Conservation (phyloP, 2,113 vertebrate genomes). For the Cottus gobio region DNA sequence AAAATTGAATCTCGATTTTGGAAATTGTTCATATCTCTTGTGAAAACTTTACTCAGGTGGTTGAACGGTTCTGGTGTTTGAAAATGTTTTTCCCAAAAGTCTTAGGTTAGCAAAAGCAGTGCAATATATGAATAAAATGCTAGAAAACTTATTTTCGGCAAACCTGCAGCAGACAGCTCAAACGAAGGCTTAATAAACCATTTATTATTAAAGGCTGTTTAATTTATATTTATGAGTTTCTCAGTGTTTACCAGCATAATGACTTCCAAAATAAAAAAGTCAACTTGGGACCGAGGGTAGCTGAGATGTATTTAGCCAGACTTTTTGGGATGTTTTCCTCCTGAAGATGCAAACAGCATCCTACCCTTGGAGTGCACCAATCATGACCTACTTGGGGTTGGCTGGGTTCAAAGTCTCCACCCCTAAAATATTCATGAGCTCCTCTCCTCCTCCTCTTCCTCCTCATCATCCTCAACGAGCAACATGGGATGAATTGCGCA, state of each 20-base stretch:
- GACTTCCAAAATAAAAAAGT: conserved; percentile 44
- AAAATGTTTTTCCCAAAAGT: no score
- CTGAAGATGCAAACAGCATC: conserved; percentile 69
- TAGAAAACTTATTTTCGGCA: no score
- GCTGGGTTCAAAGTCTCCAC: conserved; percentile 75
- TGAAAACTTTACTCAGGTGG: no score
- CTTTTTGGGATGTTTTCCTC: conserved; percentile 63
- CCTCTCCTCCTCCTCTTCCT: conserved; percentile 49
- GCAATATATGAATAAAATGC: no score
- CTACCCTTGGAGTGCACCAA: conserved; percentile 66
- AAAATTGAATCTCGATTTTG: no score
- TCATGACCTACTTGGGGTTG: conserved; percentile 78
- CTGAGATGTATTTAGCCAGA: conserved; percentile 49
- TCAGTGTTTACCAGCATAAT: conserved; percentile 70
- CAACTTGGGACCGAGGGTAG: conserved; percentile 47
- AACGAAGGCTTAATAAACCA: conserved; percentile 58
- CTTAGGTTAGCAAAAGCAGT: no score
- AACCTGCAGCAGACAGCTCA: conserved; percentile 45
- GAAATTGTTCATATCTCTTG: no score
- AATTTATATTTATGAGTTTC: conserved; percentile 65
- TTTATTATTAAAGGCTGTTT: conserved; percentile 57
- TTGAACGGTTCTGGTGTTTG: no score
- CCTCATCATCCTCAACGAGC: conserved; percentile 45
- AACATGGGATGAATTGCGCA: conserved; percentile 65
- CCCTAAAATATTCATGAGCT: conserved; percentile 81